A percentile compares a stretch with the other conserved stretches of the same genome.
Evolutionary conservation across 2,113 vertebrate species (phyloP).

Genomic region (Hippocampus zosterae): DNA sequence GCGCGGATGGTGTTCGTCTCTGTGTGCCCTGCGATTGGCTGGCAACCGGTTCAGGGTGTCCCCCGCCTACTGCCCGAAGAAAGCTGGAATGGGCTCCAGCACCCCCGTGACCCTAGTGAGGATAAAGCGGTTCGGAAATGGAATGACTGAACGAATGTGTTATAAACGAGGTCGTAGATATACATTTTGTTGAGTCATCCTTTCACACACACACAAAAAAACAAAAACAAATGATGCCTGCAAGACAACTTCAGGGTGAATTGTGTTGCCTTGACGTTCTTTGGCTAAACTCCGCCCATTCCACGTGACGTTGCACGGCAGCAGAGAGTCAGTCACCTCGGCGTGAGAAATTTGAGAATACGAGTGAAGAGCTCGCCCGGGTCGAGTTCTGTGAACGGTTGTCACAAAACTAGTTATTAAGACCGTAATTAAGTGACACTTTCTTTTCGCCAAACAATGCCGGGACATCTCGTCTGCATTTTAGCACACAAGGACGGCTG

Average conservation of each 20-base stretch:
- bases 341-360: conserved; percentile 12
- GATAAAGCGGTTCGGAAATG: too few species aligned
- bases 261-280: fast-evolving
- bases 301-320: conserved; percentile 5
- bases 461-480: not conserved
- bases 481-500: conserved; percentile 1
- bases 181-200: not conserved
- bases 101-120: too few species aligned
- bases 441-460: conserved; percentile 5
- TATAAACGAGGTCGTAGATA: not conserved
- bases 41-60: too few species aligned
- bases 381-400: not conserved
- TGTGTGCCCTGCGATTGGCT: too few species aligned
- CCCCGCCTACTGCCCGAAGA: too few species aligned
- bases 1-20: too few species aligned
- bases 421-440: not conserved
- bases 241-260: not conserved
- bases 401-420: not conserved
- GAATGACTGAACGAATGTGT: not conserved
- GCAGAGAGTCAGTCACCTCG: conserved; percentile 26
- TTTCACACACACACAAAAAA: not conserved
- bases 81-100: too few species aligned
- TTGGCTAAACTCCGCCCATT: conserved; percentile 22
- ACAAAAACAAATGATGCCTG: conserved; percentile 11
- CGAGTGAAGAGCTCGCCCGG: not conserved